Evolutionary conservation across 2,888 invertebrate species (phyloP), one percentile per base, ranked within the genome.

Genomic region (Dascillus cervinus): DNA sequence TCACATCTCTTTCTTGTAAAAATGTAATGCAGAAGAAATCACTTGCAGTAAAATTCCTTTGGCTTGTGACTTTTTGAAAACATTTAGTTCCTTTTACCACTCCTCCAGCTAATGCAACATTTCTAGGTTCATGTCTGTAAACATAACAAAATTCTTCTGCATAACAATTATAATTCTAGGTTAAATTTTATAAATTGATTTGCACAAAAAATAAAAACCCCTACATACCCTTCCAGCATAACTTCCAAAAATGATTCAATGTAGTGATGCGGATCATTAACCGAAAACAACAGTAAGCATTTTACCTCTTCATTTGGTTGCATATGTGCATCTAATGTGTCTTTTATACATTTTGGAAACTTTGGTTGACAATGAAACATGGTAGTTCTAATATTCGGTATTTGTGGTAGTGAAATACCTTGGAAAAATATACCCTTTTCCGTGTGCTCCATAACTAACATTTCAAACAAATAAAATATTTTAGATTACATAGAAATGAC

Each of bases 11-110:
- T 1, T 24, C 13, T 24, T 24, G 24, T 13, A 12, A 13, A 13
- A 24, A 24, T 24, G 24, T 24, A 12, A 24, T 24, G 13, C 24
- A 24, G 9, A 24, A 24, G n/a, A 12, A 24, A 12, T 24, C 24
- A 9, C 12, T 9, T 10, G 12, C 12, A 4, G 11, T 10, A 5
- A 9, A 24, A 10, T 1, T 4, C 12, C 12, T 12, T 11, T 12
- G 24, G 4, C 9, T 6, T 6, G 1, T 5, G 13, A 9, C 8
- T 9, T 3, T 11, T 12, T 12, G 13, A 24, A 6, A 24, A 6
- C 11, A 6, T 24, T 24, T 24, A 9, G 13, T 24, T 9, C 24
- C 24, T 12, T 12, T 24, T 24, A 24, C 10, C 4, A 24, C 9
- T 9, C 24, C 24, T 24, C 24, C 24, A 2, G 11, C 24, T 12